phyloP scores from a whole-genome alignment of 1,140 invertebrate species.

The Heliconius himera region DNA sequence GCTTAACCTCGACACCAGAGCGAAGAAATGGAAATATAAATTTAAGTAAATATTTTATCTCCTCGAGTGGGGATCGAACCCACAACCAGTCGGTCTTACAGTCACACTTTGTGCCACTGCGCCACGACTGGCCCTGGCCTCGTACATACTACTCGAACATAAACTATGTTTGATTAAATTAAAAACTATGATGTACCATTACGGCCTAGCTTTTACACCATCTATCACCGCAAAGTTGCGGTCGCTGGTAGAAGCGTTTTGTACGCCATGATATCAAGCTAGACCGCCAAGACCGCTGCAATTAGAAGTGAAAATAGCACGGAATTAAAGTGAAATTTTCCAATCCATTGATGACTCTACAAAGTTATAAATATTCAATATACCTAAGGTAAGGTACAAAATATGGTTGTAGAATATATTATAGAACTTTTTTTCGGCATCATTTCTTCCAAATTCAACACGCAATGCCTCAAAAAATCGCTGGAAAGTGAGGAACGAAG shows the following conservation, averaged over 20 bases:
- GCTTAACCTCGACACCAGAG: too few relatives aligned
- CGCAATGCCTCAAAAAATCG: too few relatives aligned
- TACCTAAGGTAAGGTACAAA: not conserved
- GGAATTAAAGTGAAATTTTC: not conserved
- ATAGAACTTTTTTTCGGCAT: too few relatives aligned
- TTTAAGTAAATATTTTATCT: too few relatives aligned
- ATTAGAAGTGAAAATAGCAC: slow-evolving; percentile 3
- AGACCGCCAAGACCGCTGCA: slow-evolving; percentile 18
- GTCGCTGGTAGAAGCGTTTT: slow-evolving; percentile 18
- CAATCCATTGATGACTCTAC: not conserved
- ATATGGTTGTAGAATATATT: too few relatives aligned
- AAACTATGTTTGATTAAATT: not conserved
- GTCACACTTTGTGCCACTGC: too few relatives aligned
- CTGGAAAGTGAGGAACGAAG: too few relatives aligned
- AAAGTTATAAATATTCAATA: not conserved
- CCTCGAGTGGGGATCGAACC: too few relatives aligned
- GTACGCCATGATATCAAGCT: slow-evolving; percentile 13
- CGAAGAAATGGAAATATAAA: too few relatives aligned
- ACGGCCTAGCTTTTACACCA: slow-evolving; percentile 9
- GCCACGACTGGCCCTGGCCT: too few relatives aligned
- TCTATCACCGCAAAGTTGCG: slow-evolving; percentile 24
- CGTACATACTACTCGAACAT: not conserved
- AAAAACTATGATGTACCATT: not conserved
- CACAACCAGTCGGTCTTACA: too few relatives aligned
- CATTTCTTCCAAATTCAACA: too few relatives aligned